phyloP scores from a whole-genome alignment of 1,140 invertebrate species.

The Grapholita molesta region DNA sequence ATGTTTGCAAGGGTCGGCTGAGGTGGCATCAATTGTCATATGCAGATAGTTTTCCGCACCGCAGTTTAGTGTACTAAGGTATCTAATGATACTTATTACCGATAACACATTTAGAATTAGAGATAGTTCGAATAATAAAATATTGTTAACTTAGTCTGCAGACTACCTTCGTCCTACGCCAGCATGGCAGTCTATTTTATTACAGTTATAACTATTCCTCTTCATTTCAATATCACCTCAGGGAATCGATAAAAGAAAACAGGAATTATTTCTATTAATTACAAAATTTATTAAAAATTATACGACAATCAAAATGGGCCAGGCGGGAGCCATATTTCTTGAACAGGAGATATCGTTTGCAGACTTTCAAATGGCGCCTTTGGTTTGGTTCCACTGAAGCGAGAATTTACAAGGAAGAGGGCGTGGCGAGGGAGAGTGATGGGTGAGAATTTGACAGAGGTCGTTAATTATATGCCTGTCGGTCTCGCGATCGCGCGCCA shows the following conservation, averaged over 20 bases:
- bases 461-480: slow-evolving; percentile 65
- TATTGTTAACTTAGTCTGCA: not conserved
- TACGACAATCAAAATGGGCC: not conserved
- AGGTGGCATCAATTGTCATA: not conserved
- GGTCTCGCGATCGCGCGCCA: slow-evolving; percentile 25
- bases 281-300: not conserved
- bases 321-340: slow-evolving; percentile 9
- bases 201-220: not conserved
- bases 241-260: not conserved
- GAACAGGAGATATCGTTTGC: slow-evolving; percentile 13
- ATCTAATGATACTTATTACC: no score
- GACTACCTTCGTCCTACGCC: no score
- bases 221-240: not conserved
- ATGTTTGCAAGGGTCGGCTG: not conserved
- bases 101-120: no score
- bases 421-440: slow-evolving; percentile 45
- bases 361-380: slow-evolving; percentile 7
- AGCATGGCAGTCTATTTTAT: no score
- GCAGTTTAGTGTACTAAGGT: not conserved
- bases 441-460: slow-evolving; percentile 65
- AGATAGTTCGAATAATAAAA: no score
- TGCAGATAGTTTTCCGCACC: not conserved
- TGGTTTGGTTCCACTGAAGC: slow-evolving; percentile 11
- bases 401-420: slow-evolving; percentile 18
- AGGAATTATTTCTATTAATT: not conserved